Evolutionary conservation across 1,140 invertebrate species (phyloP), one percentile per base, ranked within the genome.

Genomic region (Teleopsis dalmanni): DNA sequence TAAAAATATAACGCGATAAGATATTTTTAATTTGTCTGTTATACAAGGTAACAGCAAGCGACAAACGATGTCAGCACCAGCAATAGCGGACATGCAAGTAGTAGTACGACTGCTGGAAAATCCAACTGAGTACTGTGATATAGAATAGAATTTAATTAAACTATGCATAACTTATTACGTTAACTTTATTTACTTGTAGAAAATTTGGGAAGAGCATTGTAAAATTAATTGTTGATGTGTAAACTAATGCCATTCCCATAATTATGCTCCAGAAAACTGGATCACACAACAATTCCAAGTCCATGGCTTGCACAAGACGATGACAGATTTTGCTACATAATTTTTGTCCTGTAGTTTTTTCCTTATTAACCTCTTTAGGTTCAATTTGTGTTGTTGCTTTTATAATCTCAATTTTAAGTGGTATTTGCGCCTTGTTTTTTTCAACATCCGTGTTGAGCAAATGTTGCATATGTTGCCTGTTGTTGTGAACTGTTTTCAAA

Each of bases 171-270:
- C 3, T 5, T n/a, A 16, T 11, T 21, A 44, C 21, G 35, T 13
- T 7, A 34, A 50, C 27, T n/a, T n/a, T n/a, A n/a, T n/a, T 64
- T 73, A 77, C 78, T 71, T 77, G 65, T 25, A 83, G 59, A 51
- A 83, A 84, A 46, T 81, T 78, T 11, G 83, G 82, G 47, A 76
- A 82, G 38, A 86, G 71, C 68, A 85, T 75, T 48, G 81, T 82
- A 57, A 84, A 86, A 57, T 82, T 82, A 16, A 81, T 75, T 43
- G 82, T 80, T 0, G 81, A 78, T 7, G 81, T 81, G 48, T 83
- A 82, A 34, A 76, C 78, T 7, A 84, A 56, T 2, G 78, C 76
- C 47, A 81, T 75, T 21, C 82, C 82, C 29, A 82, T 66, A 37
- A 80, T 74, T 3, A 85, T 78, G 58, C 82, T 83, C 19, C 82